phyloP scores from a whole-genome alignment of 2,797 vertebrate species.

The Margarornis squamiger region DNA sequence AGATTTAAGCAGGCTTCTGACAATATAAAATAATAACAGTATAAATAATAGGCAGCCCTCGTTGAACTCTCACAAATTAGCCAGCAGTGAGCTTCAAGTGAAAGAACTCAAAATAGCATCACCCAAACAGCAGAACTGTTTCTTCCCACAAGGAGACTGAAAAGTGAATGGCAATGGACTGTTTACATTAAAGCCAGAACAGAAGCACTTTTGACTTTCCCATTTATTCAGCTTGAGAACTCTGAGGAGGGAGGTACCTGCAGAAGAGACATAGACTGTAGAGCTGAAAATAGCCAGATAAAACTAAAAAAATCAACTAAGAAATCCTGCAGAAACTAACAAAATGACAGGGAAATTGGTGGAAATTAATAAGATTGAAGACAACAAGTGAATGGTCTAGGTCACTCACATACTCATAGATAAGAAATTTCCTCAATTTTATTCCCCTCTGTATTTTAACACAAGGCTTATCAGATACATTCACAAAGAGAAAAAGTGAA shows the following conservation, averaged over 20 bases:
- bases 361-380: not conserved
- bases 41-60: constrained; percentile 11
- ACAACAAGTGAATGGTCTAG: not conserved
- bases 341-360: not conserved
- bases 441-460: not conserved
- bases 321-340: not conserved
- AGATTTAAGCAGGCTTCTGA: constrained; percentile 13
- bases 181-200: not conserved
- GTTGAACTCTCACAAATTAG: constrained; percentile 1
- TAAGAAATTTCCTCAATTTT: not conserved
- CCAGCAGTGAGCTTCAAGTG: not conserved
- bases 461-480: not conserved
- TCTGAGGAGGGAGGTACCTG: not conserved
- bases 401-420: not conserved
- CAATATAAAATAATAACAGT: not conserved
- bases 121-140: not conserved
- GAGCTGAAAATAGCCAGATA: not conserved
- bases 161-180: not conserved
- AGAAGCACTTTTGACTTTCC: not conserved
- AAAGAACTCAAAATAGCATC: not conserved
- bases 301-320: no score
- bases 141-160: not conserved
- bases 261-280: not conserved
- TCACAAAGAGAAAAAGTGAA: not conserved
- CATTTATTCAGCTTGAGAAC: not conserved